Evolutionary conservation across 2,888 invertebrate species (phyloP).

Genomic region (Rhorus exstirpatorius): DNA sequence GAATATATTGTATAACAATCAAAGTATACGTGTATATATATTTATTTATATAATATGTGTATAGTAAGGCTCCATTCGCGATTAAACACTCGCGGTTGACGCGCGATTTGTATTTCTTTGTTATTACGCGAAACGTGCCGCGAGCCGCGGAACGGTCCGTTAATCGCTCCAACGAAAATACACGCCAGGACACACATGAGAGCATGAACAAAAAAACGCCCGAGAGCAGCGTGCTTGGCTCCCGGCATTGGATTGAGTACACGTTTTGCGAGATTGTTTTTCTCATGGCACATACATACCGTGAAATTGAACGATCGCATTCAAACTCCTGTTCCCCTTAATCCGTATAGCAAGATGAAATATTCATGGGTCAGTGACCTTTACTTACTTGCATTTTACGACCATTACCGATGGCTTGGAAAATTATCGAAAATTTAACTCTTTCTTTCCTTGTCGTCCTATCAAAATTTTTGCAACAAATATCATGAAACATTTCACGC

Average conservation of each 20-base stretch:
- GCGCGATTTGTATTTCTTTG: conserved; percentile 70
- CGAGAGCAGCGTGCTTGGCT: background rate
- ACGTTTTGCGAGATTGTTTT: conserved; percentile 14
- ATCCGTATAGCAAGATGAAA: too few relatives aligned
- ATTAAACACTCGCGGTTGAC: conserved; percentile 53
- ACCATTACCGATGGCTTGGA: too few relatives aligned
- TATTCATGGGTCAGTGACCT: too few relatives aligned
- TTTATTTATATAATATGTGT: conserved; percentile 40
- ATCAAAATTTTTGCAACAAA: too few relatives aligned
- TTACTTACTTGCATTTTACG: too few relatives aligned
- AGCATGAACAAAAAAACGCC: background rate
- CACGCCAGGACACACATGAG: conserved; percentile 44
- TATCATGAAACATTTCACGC: too few relatives aligned
- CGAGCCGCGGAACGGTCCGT: conserved; percentile 66
- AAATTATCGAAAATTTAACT: too few relatives aligned
- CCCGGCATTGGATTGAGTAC: background rate
- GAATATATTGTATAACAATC: background rate
- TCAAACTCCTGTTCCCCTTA: too few relatives aligned
- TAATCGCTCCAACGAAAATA: conserved; percentile 73
- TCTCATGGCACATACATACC: background rate
- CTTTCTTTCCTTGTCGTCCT: too few relatives aligned
- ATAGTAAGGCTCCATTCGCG: conserved; percentile 19
- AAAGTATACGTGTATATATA: conserved; percentile 67
- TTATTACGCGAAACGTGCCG: conserved; percentile 72
- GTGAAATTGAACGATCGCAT: background rate